Conservation (phyloP, 1,140 invertebrate genomes). For the Zophobas morio region DNA sequence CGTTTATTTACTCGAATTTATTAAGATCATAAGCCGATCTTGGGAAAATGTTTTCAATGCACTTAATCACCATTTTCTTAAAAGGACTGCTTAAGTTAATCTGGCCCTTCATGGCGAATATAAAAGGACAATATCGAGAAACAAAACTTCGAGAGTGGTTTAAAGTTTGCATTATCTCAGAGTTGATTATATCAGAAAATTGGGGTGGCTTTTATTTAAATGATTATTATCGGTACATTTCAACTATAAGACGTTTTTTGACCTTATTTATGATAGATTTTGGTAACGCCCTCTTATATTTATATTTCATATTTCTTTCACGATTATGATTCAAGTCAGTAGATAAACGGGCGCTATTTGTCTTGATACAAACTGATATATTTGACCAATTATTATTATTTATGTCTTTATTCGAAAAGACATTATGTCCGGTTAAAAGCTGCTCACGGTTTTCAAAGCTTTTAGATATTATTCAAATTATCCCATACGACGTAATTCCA, state of each 20-base stretch:
- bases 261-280: too few species aligned
- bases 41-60: not conserved
- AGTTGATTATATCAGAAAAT: not conserved
- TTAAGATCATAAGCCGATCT: not conserved
- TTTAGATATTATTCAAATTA: not conserved
- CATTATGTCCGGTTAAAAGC: not conserved
- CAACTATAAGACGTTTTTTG: too few species aligned
- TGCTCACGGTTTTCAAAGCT: not conserved
- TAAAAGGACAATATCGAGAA: not conserved
- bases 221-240: too few species aligned
- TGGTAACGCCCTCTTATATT: too few species aligned
- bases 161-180: not conserved
- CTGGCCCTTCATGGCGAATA: not conserved
- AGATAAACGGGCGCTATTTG: too few species aligned
- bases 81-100: conserved; percentile 1
- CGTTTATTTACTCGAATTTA: not conserved
- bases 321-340: too few species aligned
- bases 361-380: too few species aligned
- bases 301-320: too few species aligned
- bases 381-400: not conserved
- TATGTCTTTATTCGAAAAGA: not conserved
- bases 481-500: not conserved
- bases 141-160: not conserved
- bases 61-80: conserved; percentile 1
- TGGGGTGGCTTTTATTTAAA: too few species aligned